Percentiles rank a stretch among this genome's conserved stretches.
These are phyloP conservation scores for Noctua comes DNA, from an alignment of 2,888 invertebrate species.

Conservation along the genomic window DNA sequence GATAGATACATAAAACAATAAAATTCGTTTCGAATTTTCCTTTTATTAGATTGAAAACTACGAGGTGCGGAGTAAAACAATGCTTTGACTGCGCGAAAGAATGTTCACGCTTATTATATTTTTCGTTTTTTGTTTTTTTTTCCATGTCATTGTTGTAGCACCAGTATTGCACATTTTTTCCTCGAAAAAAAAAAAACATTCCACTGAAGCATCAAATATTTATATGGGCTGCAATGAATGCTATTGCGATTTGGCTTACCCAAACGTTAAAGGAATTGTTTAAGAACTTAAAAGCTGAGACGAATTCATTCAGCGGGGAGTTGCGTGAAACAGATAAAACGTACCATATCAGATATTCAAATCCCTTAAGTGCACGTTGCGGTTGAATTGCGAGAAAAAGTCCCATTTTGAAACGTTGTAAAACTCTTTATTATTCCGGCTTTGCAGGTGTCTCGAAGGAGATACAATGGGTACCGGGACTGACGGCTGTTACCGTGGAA, in stretches of 20 bases:
- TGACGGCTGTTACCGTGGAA: slow-evolving; percentile 76
- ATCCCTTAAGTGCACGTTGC: slow-evolving; percentile 90
- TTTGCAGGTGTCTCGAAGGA: slow-evolving; percentile 87
- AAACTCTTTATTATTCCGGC: slow-evolving; percentile 89
- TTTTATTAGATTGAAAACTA: slow-evolving; percentile 48
- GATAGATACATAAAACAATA: slow-evolving; percentile 47
- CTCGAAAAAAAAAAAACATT: not conserved
- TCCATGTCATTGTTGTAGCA: slow-evolving; percentile 20
- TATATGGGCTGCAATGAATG: slow-evolving; percentile 45
- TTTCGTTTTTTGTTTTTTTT: slow-evolving; percentile 20
- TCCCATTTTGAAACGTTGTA: slow-evolving; percentile 89
- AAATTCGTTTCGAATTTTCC: slow-evolving; percentile 31
- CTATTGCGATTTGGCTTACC: slow-evolving; percentile 62
- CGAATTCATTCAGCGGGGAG: slow-evolving; percentile 80
- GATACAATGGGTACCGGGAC: slow-evolving; percentile 80
- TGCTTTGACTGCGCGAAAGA: slow-evolving; percentile 42
- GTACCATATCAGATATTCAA: slow-evolving; percentile 89
- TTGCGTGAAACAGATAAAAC: slow-evolving; percentile 87
- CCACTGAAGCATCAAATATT: slow-evolving; percentile 35
- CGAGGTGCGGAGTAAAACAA: slow-evolving; percentile 22
- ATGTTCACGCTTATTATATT: slow-evolving; percentile 34
- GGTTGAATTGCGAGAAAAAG: slow-evolving; percentile 90
- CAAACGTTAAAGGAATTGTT: slow-evolving; percentile 79
- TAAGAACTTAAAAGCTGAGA: slow-evolving; percentile 80
- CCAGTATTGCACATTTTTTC: slow-evolving; percentile 14